Conservation (phyloP, 2,888 invertebrate species). For the Lasioglossum morio region DNA sequence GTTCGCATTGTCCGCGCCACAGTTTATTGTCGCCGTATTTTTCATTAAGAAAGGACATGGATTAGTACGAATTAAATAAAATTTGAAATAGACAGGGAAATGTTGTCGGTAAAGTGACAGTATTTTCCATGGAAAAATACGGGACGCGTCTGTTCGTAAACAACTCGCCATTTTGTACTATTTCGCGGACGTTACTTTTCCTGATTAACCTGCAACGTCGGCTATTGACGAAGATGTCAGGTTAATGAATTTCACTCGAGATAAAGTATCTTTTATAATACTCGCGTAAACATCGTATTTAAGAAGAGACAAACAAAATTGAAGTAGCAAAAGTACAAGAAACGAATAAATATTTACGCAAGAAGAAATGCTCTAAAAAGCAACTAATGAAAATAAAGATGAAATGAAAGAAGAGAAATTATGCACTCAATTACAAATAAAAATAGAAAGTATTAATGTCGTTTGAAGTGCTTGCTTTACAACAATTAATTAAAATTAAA, state of each 20-base stretch:
- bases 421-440: too few relatives aligned
- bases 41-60: too few relatives aligned
- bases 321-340: too few relatives aligned
- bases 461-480: too few relatives aligned
- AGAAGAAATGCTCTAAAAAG: too few relatives aligned
- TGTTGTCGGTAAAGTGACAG: neutral
- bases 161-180: neutral
- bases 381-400: too few relatives aligned
- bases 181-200: neutral
- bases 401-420: too few relatives aligned
- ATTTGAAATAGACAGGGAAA: neutral
- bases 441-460: too few relatives aligned
- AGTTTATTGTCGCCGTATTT: neutral
- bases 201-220: neutral
- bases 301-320: too few relatives aligned
- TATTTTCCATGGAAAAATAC: neutral
- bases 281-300: too few relatives aligned
- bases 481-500: too few relatives aligned
- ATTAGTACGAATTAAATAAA: neutral
- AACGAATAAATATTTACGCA: too few relatives aligned
- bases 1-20: neutral
- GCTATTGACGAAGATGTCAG: neutral
- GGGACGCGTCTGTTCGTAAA: neutral
- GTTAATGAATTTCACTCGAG: conserved; percentile 7
- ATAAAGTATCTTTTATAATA: neutral